Evolutionary conservation across 2,113 vertebrate genomes (phyloP), one percentile per base, ranked within the genome.

Genomic region (Ranitomeya variabilis): DNA sequence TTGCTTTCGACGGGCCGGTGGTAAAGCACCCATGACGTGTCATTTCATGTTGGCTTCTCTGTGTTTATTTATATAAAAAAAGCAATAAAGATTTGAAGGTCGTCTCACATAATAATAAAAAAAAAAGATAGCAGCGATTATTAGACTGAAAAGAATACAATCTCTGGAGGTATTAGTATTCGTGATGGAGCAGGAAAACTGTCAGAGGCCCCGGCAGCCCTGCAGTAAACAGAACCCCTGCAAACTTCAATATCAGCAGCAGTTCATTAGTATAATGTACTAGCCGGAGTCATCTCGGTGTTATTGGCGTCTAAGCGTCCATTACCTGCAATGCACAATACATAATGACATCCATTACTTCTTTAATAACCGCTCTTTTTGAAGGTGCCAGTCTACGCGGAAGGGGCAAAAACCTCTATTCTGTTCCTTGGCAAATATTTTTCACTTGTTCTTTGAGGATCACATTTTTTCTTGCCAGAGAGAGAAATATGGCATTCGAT

Each of bases 241-340:
- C 67, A 83, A 71, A 64, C 71, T 88, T 83, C 80, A 76, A 88
- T 89, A 78, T 89, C 71, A 78, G 45, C 87, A 69, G 59, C 87
- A 89, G 81, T 89, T 89, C 87, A 89, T 89, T 89, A 89, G 81
- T 84, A 89, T 89, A 89, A 89, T 88, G 87, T 52, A 83, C 66
- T 78, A 83, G 81, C 71, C 71, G 83, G 81, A 84, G 73, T 84
- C 73, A 84, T 89, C 60, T 66, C 73, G 10, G 59, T 57, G 21
- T 89, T 89, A 89, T 57, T 69, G 81, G 80, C 31, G 45, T 89
- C 87, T 84, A 78, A 84, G 77, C 81, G 62, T 89, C 81, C 74
- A 84, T 59, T 78, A 76, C 73, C 81, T 79, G 87, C 81, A 67
- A 84, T 79, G 69, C 87, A 77, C 81, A 83, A 88, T 78, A 19